phyloP scores from a whole-genome alignment of 2,797 vertebrate species.

The Erethizon dorsatum region DNA sequence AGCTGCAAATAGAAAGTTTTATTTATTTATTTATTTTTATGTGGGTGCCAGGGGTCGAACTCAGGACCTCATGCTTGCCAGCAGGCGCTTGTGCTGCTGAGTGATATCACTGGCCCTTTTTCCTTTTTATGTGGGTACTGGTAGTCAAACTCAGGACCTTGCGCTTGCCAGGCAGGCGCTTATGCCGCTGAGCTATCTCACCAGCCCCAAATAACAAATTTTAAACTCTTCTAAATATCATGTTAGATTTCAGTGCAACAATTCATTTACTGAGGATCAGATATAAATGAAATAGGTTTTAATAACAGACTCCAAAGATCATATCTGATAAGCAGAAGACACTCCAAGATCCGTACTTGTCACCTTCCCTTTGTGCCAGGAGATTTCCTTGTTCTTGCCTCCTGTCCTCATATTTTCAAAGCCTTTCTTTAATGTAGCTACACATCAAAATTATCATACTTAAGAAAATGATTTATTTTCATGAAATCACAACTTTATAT shows the following conservation, averaged over 20 bases:
- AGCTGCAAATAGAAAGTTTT: not conserved
- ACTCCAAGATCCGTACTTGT: not conserved
- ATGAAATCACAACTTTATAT: slow-evolving; percentile 2
- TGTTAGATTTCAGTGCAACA: not conserved
- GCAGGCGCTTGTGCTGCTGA: too few species aligned
- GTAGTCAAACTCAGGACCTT: too few species aligned
- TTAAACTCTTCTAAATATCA: slow-evolving; percentile 46
- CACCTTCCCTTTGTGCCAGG: not conserved
- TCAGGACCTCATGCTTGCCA: too few species aligned
- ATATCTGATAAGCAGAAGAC: not conserved
- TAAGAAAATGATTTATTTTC: slow-evolving; percentile 46
- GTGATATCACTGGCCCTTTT: too few species aligned
- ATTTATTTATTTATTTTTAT: too few species aligned
- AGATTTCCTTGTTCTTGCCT: not conserved
- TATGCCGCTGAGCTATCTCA: too few species aligned
- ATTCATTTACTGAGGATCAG: not conserved
- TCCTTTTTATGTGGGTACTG: too few species aligned
- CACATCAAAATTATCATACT: not conserved
- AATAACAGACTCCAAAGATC: not conserved
- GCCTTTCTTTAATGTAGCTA: not conserved
- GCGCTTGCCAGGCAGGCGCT: too few species aligned
- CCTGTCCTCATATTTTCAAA: slow-evolving; percentile 3
- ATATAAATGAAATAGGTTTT: slow-evolving; percentile 51
- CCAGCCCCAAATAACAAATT: not conserved
- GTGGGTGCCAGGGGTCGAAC: too few species aligned